phyloP scores from a whole-genome alignment of 2,113 vertebrate species.

The Psettodes erumei region DNA sequence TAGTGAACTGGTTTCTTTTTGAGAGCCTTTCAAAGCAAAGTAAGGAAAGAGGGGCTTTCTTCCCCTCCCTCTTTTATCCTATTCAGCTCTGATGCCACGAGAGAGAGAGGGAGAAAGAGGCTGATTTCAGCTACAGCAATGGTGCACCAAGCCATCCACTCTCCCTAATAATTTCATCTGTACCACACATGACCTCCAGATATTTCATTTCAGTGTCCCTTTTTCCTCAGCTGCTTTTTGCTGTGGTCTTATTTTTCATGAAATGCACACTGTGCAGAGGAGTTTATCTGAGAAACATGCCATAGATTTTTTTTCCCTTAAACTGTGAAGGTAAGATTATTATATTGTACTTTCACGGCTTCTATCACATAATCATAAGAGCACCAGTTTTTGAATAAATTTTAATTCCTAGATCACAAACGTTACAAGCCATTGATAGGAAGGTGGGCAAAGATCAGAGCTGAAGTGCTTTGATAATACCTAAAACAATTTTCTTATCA shows the following conservation, averaged over 20 bases:
- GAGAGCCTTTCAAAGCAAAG: slow-evolving; percentile 50
- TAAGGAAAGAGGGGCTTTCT: slow-evolving; percentile 15
- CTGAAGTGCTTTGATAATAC: slow-evolving; percentile 22
- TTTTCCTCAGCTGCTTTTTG: neutral
- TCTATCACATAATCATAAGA: neutral
- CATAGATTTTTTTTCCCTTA: neutral
- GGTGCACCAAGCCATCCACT: neutral
- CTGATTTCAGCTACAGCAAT: slow-evolving; percentile 2
- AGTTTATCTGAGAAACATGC: neutral
- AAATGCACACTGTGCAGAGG: neutral
- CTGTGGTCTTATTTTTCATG: neutral
- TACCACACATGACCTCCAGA: slow-evolving; percentile 14
- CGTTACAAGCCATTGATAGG: slow-evolving; percentile 13
- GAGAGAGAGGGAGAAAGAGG: slow-evolving; percentile 17
- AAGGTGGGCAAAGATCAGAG: neutral
- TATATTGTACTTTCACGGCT: neutral
- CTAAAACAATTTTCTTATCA: slow-evolving; percentile 29
- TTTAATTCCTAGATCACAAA: slow-evolving; percentile 26
- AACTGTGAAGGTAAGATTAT: neutral
- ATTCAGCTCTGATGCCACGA: slow-evolving; percentile 29
- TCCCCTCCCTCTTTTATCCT: slow-evolving; percentile 15
- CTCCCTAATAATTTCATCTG: neutral
- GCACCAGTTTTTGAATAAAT: neutral
- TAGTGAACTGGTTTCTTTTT: slow-evolving; percentile 52
- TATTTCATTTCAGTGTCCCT: neutral